Conservation (phyloP, 2,797 vertebrate species). For the Lacerta bilineata region DNA sequence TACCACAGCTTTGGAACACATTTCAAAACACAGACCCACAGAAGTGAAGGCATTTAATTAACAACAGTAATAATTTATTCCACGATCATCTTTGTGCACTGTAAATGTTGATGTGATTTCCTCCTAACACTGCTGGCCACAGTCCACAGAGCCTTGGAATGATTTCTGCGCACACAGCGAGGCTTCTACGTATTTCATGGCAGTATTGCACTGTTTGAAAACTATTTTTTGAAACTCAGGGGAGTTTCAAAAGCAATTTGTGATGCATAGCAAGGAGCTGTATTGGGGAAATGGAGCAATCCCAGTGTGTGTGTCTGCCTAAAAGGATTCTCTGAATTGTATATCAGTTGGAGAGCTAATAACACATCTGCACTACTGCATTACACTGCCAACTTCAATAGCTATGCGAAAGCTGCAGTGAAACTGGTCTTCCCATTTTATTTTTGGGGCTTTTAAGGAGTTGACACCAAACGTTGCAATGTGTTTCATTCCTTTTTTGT, state of each 20-base stretch:
- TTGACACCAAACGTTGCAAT: neutral
- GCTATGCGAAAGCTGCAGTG: neutral
- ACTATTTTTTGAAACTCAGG: neutral
- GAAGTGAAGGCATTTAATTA: neutral
- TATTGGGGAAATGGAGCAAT: neutral
- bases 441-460: neutral
- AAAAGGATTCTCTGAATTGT: neutral
- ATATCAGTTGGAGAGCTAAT: neutral
- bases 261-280: neutral
- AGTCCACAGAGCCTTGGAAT: neutral
- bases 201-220: neutral
- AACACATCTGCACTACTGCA: neutral
- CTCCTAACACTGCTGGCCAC: neutral
- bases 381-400: neutral
- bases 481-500: neutral
- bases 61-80: slow-evolving; percentile 8
- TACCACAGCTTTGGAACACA: neutral
- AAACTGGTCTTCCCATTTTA: neutral
- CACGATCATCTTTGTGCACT: neutral
- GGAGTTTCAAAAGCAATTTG: slow-evolving; percentile 4
- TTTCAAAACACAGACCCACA: neutral
- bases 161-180: neutral
- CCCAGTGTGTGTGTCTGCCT: neutral
- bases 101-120: slow-evolving; percentile 2
- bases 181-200: neutral